Evolutionary conservation across 2,113 vertebrate species (phyloP).

Genomic region (Tupaia tana): DNA sequence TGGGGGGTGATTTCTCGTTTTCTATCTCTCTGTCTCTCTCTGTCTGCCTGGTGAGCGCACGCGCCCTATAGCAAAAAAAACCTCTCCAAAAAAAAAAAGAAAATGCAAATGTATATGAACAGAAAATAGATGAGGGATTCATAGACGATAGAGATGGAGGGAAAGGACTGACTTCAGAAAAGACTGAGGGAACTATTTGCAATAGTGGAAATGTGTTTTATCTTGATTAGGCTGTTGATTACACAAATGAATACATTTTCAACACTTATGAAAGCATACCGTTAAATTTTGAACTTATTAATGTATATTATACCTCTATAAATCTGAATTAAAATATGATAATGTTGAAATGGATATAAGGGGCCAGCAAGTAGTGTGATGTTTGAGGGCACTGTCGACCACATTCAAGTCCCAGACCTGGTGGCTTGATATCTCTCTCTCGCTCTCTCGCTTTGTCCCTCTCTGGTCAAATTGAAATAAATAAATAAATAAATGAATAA

Average conservation of each 20-base stretch:
- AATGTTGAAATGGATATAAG: background rate
- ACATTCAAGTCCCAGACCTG: no score
- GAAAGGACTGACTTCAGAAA: background rate
- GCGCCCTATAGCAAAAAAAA: no score
- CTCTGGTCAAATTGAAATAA: no score
- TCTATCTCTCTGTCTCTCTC: no score
- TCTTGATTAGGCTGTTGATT: background rate
- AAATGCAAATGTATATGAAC: background rate
- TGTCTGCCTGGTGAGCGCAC: no score
- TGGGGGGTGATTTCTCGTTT: no score
- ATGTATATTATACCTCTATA: background rate
- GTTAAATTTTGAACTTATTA: background rate
- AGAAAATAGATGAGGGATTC: background rate
- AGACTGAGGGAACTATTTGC: background rate
- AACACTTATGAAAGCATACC: background rate
- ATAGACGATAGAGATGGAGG: background rate
- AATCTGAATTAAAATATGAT: background rate
- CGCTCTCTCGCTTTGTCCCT: no score
- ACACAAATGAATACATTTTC: conserved; percentile 12
- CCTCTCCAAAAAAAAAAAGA: no score
- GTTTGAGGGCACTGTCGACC: no score
- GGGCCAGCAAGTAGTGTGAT: no score
- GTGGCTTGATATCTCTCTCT: no score
- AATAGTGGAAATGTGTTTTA: background rate
- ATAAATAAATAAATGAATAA: no score